Conservation (phyloP, 2,888 invertebrate genomes). For the Malthinus seriepunctatus region DNA sequence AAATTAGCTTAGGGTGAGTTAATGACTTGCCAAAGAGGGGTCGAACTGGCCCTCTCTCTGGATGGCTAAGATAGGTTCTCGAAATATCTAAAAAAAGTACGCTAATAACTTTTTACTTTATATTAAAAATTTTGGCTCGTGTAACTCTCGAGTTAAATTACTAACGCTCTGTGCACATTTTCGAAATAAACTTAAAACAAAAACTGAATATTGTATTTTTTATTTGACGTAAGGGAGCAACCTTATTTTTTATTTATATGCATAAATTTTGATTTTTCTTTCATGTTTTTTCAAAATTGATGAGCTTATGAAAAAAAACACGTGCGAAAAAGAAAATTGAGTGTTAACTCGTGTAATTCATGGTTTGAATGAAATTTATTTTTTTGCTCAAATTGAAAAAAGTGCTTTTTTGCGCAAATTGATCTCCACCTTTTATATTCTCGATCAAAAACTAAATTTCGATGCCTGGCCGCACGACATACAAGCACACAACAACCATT, state of each 20-base stretch:
- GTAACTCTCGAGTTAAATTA: constrained; percentile 5
- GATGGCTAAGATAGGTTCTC: constrained; percentile 14
- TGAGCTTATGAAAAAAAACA: too few species aligned
- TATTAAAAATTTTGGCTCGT: constrained; percentile 13
- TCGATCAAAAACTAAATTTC: too few species aligned
- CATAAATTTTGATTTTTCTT: background rate
- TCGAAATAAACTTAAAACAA: background rate
- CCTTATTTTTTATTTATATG: background rate
- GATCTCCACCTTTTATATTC: too few species aligned
- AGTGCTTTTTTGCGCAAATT: too few species aligned
- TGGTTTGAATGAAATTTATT: too few species aligned
- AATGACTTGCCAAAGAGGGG: constrained; percentile 31
- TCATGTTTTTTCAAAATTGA: background rate
- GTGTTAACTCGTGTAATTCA: too few species aligned
- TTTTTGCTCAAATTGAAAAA: too few species aligned
- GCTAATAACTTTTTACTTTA: constrained; percentile 18
- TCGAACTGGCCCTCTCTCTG: constrained; percentile 18
- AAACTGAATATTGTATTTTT: background rate
- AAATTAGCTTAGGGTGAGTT: constrained; percentile 37
- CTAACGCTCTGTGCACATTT: background rate
- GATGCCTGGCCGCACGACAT: too few species aligned
- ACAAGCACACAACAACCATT: too few species aligned
- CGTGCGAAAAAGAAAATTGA: too few species aligned
- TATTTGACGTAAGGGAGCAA: background rate
- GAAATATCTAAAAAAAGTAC: constrained; percentile 19